Base-by-base conservation (phyloP, 2,888 invertebrate species). In the Luperina testacea region DNA sequence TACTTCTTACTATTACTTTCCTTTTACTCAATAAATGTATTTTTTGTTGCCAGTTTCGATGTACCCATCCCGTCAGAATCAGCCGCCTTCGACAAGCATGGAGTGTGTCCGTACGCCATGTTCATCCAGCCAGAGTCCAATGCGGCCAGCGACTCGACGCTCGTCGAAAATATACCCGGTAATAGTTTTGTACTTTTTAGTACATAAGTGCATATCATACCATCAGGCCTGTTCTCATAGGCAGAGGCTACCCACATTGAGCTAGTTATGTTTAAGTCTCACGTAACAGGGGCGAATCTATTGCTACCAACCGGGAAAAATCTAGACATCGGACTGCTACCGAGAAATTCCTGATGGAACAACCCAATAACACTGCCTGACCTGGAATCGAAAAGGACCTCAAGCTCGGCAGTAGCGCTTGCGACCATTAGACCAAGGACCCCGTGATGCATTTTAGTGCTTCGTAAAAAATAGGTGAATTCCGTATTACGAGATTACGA, bases 31-130 rank as follows among this genome's bases (percentile, higher is more conserved):
- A 38, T n/a, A n/a, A 57, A 32, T 32, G 8, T 13, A 0, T 71
- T 71, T 61, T 57, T 11, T 38, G 24, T 61, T 61, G 3, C 17
- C n/a, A 71, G 71, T 4, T n/a, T 17, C 17, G 6, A 3, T 38
- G 6, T 3, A 9, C 9, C 32, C 57, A 3, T 0, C 6, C 6
- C 3, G 0, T 0, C n/a, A 1, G 7, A 4, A 1, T 3, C 7
- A 38, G 6, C 0, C 13, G 4, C 0, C 2, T 11, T 20, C 20
- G 90, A 89, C 24, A 86, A 89, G 48, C 82, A 86, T 0, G 89
- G 75, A 11, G 77, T 88, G 7, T 95, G 94, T 75, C 94, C 94
- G 8, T 95, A 94, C 81, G 91, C 91, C 1, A 63, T 83, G 0
- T 70, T 91, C 24, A 74, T 93, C 57, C 77, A 83, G 81, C 69